Conservation (phyloP, 2,797 vertebrate genomes). For the Esox masquinongy region DNA sequence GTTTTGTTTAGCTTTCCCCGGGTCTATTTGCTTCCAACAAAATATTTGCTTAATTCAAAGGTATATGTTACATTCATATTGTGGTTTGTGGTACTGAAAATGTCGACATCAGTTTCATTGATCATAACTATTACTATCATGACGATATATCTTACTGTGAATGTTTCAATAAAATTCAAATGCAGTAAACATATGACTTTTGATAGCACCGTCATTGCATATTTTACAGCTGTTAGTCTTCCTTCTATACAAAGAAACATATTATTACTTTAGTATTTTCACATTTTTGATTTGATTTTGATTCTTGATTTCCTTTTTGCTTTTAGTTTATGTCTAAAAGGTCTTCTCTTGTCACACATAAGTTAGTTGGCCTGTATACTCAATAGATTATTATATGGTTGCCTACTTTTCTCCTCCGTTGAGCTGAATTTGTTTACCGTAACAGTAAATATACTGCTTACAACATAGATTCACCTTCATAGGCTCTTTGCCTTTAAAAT, state of each 20-base stretch:
- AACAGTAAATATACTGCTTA: neutral
- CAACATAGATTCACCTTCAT: neutral
- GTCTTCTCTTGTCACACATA: neutral
- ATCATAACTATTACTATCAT: constrained; percentile 64
- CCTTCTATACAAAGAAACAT: neutral
- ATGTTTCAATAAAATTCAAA: constrained; percentile 70
- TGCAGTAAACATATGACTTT: constrained; percentile 40
- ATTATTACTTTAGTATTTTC: neutral
- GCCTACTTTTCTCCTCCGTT: neutral
- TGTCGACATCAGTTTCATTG: constrained; percentile 66
- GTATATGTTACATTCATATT: constrained; percentile 62
- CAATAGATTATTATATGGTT: neutral
- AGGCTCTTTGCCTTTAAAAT: neutral
- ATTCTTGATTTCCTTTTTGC: neutral
- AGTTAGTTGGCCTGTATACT: neutral
- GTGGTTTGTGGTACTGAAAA: constrained; percentile 67
- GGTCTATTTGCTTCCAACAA: constrained; percentile 58
- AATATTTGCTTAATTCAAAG: constrained; percentile 56
- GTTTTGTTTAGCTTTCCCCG: constrained; percentile 43
- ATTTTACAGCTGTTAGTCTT: neutral
- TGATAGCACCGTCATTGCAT: neutral
- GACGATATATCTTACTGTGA: constrained; percentile 71
- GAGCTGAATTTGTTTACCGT: neutral
- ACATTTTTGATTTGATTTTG: neutral
- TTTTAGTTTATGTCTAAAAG: neutral